Evolutionary conservation across 2,113 vertebrate genomes (phyloP).

Genomic region (Saccopteryx leptura): DNA sequence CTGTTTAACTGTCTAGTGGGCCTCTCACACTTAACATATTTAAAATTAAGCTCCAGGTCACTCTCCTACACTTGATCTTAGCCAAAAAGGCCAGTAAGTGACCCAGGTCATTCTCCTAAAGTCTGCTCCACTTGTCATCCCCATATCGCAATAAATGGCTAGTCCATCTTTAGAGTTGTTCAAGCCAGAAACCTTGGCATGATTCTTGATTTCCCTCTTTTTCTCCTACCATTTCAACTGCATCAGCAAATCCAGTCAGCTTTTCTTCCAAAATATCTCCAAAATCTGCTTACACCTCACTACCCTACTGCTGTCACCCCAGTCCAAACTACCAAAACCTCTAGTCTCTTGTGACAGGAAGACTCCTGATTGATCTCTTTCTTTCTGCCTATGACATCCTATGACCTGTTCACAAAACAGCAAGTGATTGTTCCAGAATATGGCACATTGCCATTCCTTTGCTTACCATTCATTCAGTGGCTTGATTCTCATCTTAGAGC

Average conservation of each 20-base stretch:
- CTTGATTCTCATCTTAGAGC: slow-evolving; percentile 4
- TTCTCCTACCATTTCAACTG: neutral
- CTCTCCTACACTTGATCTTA: too few relatives aligned
- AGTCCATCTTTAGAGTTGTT: neutral
- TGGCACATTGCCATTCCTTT: neutral
- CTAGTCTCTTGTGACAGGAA: neutral
- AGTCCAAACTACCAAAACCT: neutral
- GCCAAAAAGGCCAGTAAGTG: too few relatives aligned
- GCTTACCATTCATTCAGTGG: neutral
- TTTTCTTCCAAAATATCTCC: neutral
- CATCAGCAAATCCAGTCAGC: neutral
- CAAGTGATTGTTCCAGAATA: neutral
- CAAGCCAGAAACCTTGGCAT: neutral
- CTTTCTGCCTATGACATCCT: neutral
- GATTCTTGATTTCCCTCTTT: neutral
- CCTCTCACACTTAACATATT: neutral
- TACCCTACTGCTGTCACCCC: neutral
- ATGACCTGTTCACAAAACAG: neutral
- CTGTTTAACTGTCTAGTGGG: neutral
- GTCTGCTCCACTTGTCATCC: neutral
- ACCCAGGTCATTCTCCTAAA: neutral
- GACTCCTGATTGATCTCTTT: neutral
- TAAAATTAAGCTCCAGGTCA: neutral
- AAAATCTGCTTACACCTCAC: neutral
- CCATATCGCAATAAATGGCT: neutral